phyloP scores from a whole-genome alignment of 2,113 vertebrate species.

The Gopherus evgoodei region DNA sequence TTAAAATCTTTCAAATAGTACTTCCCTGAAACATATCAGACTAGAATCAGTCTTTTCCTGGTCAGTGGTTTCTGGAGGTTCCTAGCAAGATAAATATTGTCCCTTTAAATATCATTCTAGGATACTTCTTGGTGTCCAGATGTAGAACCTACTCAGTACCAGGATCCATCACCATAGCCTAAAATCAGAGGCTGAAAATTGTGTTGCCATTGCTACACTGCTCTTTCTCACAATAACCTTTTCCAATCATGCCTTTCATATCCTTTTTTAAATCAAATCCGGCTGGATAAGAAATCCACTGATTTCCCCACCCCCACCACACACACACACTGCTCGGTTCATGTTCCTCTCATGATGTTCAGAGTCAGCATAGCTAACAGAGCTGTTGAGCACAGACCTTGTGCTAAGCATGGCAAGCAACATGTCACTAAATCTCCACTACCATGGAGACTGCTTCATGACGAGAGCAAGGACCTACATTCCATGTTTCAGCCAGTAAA shows the following conservation, averaged over 20 bases:
- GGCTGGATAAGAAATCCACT: neutral
- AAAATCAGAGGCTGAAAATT: neutral
- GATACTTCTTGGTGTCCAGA: neutral
- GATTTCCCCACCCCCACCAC: too few species aligned
- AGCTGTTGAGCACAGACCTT: neutral
- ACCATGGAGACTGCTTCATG: fast-evolving
- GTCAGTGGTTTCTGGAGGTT: neutral
- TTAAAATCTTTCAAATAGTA: neutral
- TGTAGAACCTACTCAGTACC: neutral
- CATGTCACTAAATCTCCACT: neutral
- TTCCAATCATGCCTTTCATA: neutral
- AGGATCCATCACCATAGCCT: neutral
- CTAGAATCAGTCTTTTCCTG: neutral
- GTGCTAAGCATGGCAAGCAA: neutral
- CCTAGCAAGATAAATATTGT: neutral
- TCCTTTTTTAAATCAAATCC: neutral
- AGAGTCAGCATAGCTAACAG: neutral
- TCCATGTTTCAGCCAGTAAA: neutral
- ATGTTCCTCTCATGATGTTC: neutral
- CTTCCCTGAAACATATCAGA: fast-evolving
- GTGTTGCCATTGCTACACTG: neutral
- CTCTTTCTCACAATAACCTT: neutral
- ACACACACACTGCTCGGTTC: neutral
- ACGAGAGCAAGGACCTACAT: neutral
- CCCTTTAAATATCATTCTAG: neutral